Evolutionary conservation across 2,888 invertebrate genomes (phyloP).

Genomic region (Apodemia duryi): DNA sequence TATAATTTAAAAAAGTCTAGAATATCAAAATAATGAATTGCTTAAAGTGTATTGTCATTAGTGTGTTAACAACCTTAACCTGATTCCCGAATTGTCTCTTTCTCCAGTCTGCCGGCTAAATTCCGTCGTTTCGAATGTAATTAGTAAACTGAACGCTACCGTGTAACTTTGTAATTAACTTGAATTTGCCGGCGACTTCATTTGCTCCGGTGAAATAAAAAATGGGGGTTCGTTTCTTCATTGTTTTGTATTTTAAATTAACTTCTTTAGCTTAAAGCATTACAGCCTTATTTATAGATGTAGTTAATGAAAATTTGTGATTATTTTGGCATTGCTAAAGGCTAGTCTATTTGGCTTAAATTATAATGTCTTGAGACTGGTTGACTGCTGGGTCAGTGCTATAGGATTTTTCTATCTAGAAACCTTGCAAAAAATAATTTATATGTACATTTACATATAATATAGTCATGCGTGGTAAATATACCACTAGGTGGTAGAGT

Average conservation of each 20-base stretch:
- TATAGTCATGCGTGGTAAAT: too few relatives aligned
- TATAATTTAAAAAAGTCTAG: neutral
- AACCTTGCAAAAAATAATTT: too few relatives aligned
- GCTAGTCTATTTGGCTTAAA: too few relatives aligned
- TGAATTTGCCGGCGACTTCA: conserved; percentile 6
- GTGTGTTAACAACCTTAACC: conserved; percentile 11
- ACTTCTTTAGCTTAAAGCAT: too few relatives aligned
- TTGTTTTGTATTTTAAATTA: neutral
- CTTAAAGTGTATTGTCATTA: neutral
- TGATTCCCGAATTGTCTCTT: conserved; percentile 12
- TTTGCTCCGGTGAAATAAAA: conserved; percentile 11
- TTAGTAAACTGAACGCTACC: conserved; percentile 10
- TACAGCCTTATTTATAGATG: too few relatives aligned
- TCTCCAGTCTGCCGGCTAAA: neutral
- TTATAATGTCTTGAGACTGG: too few relatives aligned
- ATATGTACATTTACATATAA: too few relatives aligned
- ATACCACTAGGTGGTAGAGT: too few relatives aligned
- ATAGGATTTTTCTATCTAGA: too few relatives aligned
- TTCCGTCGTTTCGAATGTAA: conserved; percentile 7
- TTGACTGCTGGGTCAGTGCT: too few relatives aligned
- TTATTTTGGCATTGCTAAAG: too few relatives aligned
- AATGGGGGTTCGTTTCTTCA: neutral
- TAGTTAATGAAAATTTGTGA: too few relatives aligned
- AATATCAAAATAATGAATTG: conserved; percentile 6
- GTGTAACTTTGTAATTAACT: conserved; percentile 13